Base-by-base conservation (phyloP, 35 echinoderm and acorn worm species). In the Heliocidaris erythrogramma region DNA sequence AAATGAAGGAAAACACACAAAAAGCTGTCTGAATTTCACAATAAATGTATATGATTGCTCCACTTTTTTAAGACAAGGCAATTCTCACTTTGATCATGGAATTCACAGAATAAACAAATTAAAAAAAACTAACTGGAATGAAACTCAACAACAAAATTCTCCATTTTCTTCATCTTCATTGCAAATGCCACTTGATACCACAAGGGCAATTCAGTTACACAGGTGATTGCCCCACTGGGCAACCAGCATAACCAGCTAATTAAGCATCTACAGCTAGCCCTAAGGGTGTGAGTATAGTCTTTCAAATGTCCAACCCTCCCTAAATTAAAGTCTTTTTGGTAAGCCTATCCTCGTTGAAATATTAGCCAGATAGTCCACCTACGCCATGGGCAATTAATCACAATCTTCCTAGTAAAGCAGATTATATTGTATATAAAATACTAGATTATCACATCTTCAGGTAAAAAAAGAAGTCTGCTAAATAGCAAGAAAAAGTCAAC, bases 341-440 rank as follows among this genome's bases (percentile, higher is more conserved):
- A 78, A 78, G 21, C 65, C 27, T 24, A 78, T 78, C 65, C 65
- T n/a, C 21, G 65, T 78, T 78, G 65, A 78, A 78, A 78, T n/a
- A 17, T 78, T 27, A 78, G 65, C 17, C 27, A 24, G 65, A 27
- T 78, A 78, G 65, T 78, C 65, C 65, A 78, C 27, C 65, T 24
- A 78, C n/a, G 65, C 65, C 65, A 78, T 18, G 27, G 65, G 65
- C 65, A n/a, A 0, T 24, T 78, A 78, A 78, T 78, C 65, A 78
- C 65, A 78, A 5, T 78, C 65, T 21, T 78, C 65, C 65, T 27
- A 18, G 27, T 21, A 7, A 78, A 78, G 65, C 21, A 78, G 7
- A 78, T 18, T 78, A 78, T 78, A 78, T 78, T 78, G 65, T 78
- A 18, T 78, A n/a, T 78, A 78, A 78, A 78, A 78, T 78, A 78